Evolutionary conservation across 2,888 invertebrate species (phyloP).

Genomic region (Macropis europaea): DNA sequence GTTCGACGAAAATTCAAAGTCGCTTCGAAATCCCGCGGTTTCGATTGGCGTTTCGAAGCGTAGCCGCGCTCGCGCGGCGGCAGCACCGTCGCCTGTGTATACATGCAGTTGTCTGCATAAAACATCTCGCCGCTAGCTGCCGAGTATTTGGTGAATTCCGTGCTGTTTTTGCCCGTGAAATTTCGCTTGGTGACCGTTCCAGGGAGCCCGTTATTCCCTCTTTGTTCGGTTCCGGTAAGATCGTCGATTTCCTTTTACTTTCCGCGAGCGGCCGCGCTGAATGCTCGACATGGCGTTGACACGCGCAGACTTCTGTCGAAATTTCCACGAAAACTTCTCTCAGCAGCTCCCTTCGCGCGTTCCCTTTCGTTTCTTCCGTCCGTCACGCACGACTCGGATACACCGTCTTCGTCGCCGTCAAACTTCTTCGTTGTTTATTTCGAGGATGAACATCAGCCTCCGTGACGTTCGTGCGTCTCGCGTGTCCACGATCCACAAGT

Average conservation of each 20-base stretch:
- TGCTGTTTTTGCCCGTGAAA: constrained; percentile 52
- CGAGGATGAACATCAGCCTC: constrained; percentile 14
- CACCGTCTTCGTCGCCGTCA: background rate
- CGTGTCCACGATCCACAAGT: constrained; percentile 72
- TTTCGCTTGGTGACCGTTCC: constrained; percentile 21
- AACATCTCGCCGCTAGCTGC: constrained; percentile 66
- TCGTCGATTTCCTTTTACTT: constrained; percentile 61
- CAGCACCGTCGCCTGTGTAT: constrained; percentile 67
- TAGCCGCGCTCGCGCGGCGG: constrained; percentile 28
- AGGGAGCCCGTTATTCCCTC: constrained; percentile 26
- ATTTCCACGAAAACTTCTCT: constrained; percentile 39
- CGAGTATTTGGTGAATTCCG: constrained; percentile 56
- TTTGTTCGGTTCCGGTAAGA: constrained; percentile 61
- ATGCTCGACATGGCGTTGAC: constrained; percentile 71
- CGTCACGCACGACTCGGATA: background rate
- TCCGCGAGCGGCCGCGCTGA: constrained; percentile 47
- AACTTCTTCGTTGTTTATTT: background rate
- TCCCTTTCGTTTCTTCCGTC: background rate
- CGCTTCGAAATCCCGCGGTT: constrained; percentile 37
- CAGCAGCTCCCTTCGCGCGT: background rate
- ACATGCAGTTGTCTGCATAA: constrained; percentile 75
- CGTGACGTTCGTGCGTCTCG: constrained; percentile 22
- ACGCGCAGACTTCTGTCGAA: constrained; percentile 34
- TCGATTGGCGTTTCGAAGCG: background rate
- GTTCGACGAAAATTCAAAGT: background rate